phyloP scores from a whole-genome alignment of 2,797 vertebrate species.

The Cynodonichthys magdalenae region DNA sequence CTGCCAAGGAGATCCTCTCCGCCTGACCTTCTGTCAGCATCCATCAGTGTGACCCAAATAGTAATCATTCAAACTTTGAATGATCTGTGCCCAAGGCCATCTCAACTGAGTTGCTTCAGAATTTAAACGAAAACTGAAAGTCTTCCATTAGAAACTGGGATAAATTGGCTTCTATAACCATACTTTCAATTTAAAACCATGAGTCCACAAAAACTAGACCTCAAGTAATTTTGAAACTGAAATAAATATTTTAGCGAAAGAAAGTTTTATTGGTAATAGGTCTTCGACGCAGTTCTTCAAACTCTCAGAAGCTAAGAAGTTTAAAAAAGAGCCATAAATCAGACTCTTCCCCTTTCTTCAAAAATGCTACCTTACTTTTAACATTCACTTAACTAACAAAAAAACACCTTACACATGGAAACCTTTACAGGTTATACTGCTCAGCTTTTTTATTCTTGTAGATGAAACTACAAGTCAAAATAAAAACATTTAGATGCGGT shows the following conservation, averaged over 20 bases:
- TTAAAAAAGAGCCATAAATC: conserved; percentile 16
- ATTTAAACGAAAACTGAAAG: conserved; percentile 31
- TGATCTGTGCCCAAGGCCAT: conserved; percentile 56
- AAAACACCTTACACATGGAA: neutral
- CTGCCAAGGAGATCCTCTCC: conserved; percentile 71
- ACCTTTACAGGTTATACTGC: conserved; percentile 1
- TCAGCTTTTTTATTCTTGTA: neutral
- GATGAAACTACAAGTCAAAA: conserved; percentile 3
- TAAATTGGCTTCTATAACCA: conserved; percentile 31
- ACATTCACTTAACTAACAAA: neutral
- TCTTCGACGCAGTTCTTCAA: conserved; percentile 26
- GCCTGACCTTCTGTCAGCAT: conserved; percentile 58
- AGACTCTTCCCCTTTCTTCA: conserved; percentile 8
- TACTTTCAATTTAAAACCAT: conserved; percentile 26
- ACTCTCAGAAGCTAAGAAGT: conserved; percentile 15
- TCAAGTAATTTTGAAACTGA: conserved; percentile 34
- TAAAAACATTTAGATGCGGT: neutral
- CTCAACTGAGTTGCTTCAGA: conserved; percentile 33
- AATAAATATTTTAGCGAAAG: conserved; percentile 31
- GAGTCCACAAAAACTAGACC: conserved; percentile 21
- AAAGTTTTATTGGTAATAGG: conserved; percentile 27
- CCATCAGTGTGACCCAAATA: conserved; percentile 77
- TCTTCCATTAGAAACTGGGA: conserved; percentile 20
- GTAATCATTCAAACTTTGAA: conserved; percentile 72
- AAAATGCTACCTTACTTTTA: neutral